Conservation (phyloP, 2,888 invertebrate genomes). For the Brachyptera risi region DNA sequence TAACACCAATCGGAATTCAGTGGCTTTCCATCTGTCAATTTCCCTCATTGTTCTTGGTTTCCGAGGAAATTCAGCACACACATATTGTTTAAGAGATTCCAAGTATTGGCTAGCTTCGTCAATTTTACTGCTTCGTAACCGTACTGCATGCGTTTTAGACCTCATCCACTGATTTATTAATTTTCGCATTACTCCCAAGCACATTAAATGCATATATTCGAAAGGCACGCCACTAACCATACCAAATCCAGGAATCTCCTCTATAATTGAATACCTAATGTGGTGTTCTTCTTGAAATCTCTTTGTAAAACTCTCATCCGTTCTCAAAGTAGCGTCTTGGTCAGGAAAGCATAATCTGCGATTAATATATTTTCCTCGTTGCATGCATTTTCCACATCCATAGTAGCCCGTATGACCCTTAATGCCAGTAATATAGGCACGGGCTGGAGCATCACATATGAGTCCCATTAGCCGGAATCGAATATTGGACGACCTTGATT, state of each 20-base stretch:
- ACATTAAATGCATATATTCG: constrained; percentile 11
- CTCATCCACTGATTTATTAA: constrained; percentile 7
- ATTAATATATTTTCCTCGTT: constrained; percentile 16
- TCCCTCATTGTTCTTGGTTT: constrained; percentile 31
- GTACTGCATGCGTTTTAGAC: not conserved
- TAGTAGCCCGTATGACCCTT: constrained; percentile 25
- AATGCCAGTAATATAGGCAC: constrained; percentile 27
- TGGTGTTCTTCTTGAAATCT: constrained; percentile 30
- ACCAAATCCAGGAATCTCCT: constrained; percentile 5
- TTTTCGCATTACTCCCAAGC: constrained; percentile 4
- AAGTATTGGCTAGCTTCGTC: not conserved
- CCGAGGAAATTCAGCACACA: constrained; percentile 34
- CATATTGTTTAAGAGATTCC: not conserved
- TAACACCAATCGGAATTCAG: not conserved
- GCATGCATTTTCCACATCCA: constrained; percentile 29
- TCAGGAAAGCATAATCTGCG: constrained; percentile 24
- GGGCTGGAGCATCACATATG: constrained; percentile 32
- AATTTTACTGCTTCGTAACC: constrained; percentile 5
- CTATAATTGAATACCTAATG: not conserved
- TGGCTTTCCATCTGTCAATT: constrained; percentile 22
- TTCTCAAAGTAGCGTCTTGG: constrained; percentile 3
- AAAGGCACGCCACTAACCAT: constrained; percentile 1
- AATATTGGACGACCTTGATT: not conserved
- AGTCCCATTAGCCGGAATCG: constrained; percentile 18
- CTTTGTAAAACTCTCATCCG: constrained; percentile 26